Base-by-base conservation (phyloP, 2,113 vertebrate genomes). In the Neotoma lepida region DNA sequence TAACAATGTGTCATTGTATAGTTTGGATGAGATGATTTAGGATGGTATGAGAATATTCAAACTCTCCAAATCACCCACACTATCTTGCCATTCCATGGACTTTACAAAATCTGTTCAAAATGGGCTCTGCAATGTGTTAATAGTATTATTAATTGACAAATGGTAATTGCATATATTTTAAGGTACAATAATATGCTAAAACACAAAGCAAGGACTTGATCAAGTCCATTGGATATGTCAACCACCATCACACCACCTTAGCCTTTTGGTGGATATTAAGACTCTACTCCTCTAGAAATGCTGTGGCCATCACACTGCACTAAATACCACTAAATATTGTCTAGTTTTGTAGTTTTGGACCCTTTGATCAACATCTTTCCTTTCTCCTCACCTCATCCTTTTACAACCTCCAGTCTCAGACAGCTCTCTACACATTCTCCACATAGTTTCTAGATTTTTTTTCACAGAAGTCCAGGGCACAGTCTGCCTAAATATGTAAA, bases 21-120 rank as follows among this genome's bases (percentile, higher is more conserved):
- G 63, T 90, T 94, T 96, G 74, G 94, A 98, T 98, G 85, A 91
- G 71, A 94, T 30, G n/a, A 89, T 89, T 97, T 71, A 22, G 7
- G 0, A 33, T 35, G 58, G 54, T 88, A 97, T 97, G 95, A 97
- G 91, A 95, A 97, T 97, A 97, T 97, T 96, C 95, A 97, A 96
- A 96, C 96, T 96, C 97, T 97, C 76, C 94, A 94, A 97, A 94
- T 98, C 95, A 95, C 54, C 64, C 61, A 73, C 96, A 68, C 94
- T 20, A 91, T 93, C 89, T 92, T 89, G 54, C 56, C 46, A 92
- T 95, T 98, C 97, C 58, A 92, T 68, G 46, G 49, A 96, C 78
- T 90, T 84, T 96, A 81, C 54, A 49, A 96, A 93, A 85, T 90
- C 81, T 46, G 81, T 13, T 93, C 87, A 84, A n/a, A 78, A 77